Percentiles rank a stretch among this genome's conserved stretches.
Conservation (phyloP, 2,888 invertebrate species). For the Lampropteryx suffumata region DNA sequence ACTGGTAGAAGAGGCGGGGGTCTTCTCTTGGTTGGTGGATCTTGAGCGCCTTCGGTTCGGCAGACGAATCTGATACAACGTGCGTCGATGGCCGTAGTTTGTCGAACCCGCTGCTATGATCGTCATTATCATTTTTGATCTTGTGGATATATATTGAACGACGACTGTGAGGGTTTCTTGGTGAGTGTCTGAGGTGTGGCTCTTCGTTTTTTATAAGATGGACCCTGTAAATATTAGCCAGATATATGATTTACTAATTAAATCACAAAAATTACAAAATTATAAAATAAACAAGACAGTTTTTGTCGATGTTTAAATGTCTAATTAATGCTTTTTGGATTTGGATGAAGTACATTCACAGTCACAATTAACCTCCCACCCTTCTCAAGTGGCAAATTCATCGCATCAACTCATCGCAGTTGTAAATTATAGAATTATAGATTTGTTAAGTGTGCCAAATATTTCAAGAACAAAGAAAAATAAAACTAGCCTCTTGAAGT, state of each 20-base stretch:
- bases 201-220: conserved; percentile 47
- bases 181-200: conserved; percentile 23
- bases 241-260: background rate
- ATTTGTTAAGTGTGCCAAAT: too few relatives aligned
- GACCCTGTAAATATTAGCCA: conserved; percentile 48
- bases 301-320: too few relatives aligned
- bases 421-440: too few relatives aligned
- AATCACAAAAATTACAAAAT: too few relatives aligned
- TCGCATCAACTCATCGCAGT: too few relatives aligned
- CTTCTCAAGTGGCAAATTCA: too few relatives aligned
- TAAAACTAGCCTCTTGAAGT: too few relatives aligned
- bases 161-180: conserved; percentile 37
- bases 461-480: too few relatives aligned
- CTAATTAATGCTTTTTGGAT: too few relatives aligned
- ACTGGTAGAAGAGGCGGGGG: conserved; percentile 71
- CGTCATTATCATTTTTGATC: conserved; percentile 62
- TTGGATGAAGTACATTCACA: too few relatives aligned
- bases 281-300: too few relatives aligned
- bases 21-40: conserved; percentile 69
- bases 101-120: conserved; percentile 63
- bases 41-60: conserved; percentile 51
- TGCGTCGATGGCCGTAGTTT: conserved; percentile 49
- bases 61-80: conserved; percentile 45
- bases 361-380: too few relatives aligned
- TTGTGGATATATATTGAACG: conserved; percentile 43